Percentiles rank a stretch among this genome's conserved stretches.
Conservation (phyloP, 2,113 vertebrate species). For the Trematocara nigrifrons region DNA sequence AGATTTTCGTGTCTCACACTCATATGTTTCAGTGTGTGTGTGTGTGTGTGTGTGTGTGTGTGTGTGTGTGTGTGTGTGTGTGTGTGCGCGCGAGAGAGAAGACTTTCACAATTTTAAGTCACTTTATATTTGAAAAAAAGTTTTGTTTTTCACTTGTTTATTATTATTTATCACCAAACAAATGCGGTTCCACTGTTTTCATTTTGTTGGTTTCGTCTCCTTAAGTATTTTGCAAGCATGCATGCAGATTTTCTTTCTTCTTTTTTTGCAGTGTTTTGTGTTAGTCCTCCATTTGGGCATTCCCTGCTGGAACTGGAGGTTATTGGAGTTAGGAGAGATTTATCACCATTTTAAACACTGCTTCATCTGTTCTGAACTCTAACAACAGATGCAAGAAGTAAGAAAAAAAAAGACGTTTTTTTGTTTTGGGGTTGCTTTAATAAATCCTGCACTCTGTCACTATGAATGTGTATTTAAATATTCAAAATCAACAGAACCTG, state of each 20-base stretch:
- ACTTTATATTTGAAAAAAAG: neutral
- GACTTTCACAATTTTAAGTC: neutral
- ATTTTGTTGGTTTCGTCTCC: neutral
- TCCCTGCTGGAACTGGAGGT: neutral
- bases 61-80: no score
- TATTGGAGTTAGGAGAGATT: neutral
- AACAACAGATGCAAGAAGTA: neutral
- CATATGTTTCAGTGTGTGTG: neutral
- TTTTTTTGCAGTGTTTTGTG: neutral
- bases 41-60: neutral
- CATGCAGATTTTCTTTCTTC: neutral
- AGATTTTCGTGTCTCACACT: neutral
- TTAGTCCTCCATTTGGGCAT: neutral
- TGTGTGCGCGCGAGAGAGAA: rapidly evolving
- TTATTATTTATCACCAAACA: neutral
- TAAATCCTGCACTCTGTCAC: neutral
- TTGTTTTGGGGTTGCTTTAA: neutral
- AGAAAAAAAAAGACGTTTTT: neutral
- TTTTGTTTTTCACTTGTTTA: neutral
- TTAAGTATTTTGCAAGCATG: neutral
- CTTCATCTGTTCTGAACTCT: neutral
- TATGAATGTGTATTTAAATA: neutral
- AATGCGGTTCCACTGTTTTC: neutral
- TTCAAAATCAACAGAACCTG: neutral
- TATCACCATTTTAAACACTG: neutral